These are phyloP conservation scores for Eolophus roseicapilla DNA, from an alignment of 2,113 vertebrate genomes.

Conservation along the genomic window DNA sequence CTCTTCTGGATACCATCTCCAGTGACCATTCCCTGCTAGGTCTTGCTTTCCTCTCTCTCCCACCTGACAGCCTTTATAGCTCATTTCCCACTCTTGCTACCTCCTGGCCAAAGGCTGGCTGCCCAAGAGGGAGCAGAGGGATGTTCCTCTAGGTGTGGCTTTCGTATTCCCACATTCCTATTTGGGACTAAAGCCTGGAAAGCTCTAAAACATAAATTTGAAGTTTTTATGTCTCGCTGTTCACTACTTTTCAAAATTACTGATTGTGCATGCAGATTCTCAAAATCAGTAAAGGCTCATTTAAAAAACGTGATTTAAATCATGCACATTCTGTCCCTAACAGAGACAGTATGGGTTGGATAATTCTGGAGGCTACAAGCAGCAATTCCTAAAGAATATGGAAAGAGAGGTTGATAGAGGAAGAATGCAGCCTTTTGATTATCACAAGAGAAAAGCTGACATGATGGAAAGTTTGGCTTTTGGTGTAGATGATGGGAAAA, in stretches of 20 bases:
- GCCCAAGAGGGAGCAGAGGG: neutral
- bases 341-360: slow-evolving; percentile 90
- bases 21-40: neutral
- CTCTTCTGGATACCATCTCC: neutral
- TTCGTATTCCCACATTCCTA: neutral
- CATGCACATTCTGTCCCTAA: neutral
- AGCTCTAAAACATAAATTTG: neutral
- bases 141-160: neutral
- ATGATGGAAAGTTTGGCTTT: slow-evolving; percentile 89
- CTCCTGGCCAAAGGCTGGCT: neutral
- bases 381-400: slow-evolving; percentile 85
- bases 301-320: neutral
- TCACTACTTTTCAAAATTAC: neutral
- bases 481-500: slow-evolving; percentile 88
- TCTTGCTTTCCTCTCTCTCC: neutral
- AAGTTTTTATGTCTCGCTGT: neutral
- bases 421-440: slow-evolving; percentile 84
- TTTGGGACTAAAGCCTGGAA: neutral
- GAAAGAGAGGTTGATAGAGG: slow-evolving; percentile 86
- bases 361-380: slow-evolving; percentile 86
- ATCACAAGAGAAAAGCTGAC: slow-evolving; percentile 84
- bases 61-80: neutral
- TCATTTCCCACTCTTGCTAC: neutral
- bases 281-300: neutral
- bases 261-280: neutral